These are phyloP conservation scores for Spisula solida DNA, from an alignment of 2,888 invertebrate species.

Conservation along the genomic window DNA sequence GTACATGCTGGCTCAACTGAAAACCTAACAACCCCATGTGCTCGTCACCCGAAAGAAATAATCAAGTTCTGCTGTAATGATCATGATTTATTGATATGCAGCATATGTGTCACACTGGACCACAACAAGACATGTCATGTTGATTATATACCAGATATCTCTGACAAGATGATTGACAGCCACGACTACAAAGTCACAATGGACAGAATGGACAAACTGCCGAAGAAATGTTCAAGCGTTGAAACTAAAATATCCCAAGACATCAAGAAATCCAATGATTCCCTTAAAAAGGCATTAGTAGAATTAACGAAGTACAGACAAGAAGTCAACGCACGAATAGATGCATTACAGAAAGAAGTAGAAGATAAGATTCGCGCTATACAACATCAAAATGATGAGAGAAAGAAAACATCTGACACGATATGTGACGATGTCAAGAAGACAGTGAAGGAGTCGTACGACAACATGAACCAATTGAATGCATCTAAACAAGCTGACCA, in stretches of 20 bases:
- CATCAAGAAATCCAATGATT: not conserved
- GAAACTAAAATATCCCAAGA: no score
- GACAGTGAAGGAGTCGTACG: not conserved
- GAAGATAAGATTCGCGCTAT: not conserved
- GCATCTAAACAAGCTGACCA: not conserved
- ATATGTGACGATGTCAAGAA: slow-evolving; percentile 14
- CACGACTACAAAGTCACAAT: not conserved
- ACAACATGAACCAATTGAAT: not conserved
- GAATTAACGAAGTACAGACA: not conserved
- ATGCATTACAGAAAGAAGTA: slow-evolving; percentile 13
- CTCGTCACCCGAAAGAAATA: not conserved
- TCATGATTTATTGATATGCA: not conserved
- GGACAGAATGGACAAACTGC: not conserved
- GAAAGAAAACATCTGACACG: not conserved
- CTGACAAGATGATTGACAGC: not conserved
- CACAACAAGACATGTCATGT: not conserved
- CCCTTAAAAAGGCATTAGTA: not conserved
- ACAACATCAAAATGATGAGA: slow-evolving; percentile 3
- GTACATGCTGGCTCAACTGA: not conserved
- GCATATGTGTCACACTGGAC: slow-evolving; percentile 7
- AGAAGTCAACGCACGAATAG: slow-evolving; percentile 2
- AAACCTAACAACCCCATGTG: not conserved
- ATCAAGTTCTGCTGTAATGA: not conserved
- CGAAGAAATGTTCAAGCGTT: not conserved
- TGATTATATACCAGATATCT: slow-evolving; percentile 3